Conservation (phyloP, 2,888 invertebrate genomes). For the Drepana falcataria region DNA sequence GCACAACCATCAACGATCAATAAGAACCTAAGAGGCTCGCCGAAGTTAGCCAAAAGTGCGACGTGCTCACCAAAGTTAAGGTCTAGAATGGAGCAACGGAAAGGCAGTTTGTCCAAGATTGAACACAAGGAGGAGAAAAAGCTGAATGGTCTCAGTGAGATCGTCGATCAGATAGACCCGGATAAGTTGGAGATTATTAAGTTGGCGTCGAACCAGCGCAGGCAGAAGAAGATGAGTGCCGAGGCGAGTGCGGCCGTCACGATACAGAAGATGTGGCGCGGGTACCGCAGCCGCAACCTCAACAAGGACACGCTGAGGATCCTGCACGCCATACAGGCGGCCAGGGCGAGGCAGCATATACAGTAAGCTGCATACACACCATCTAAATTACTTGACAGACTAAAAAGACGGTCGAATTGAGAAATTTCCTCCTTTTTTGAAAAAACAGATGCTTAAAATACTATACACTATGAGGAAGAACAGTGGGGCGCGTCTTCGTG, state of each 20-base stretch:
- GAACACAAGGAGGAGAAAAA: slow-evolving; percentile 48
- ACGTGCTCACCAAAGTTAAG: slow-evolving; percentile 67
- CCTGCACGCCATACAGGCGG: slow-evolving; percentile 84
- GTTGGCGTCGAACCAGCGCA: slow-evolving; percentile 59
- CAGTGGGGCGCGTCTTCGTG: too few relatives aligned
- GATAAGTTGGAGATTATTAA: slow-evolving; percentile 57
- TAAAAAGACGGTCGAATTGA: too few relatives aligned
- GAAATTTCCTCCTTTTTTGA: too few relatives aligned
- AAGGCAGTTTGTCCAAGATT: slow-evolving; percentile 53
- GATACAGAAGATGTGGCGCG: slow-evolving; percentile 93
- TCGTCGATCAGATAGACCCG: slow-evolving; percentile 42
- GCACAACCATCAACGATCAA: slow-evolving; percentile 23
- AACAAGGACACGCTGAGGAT: slow-evolving; percentile 82
- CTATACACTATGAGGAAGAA: too few relatives aligned
- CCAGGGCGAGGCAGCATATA: slow-evolving; percentile 89
- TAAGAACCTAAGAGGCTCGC: slow-evolving; percentile 58
- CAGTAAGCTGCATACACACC: slow-evolving; percentile 76
- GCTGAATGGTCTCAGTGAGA: slow-evolving; percentile 46
- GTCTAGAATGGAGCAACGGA: slow-evolving; percentile 62
- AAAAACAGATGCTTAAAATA: too few relatives aligned
- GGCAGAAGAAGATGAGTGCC: slow-evolving; percentile 60
- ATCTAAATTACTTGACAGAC: neutral
- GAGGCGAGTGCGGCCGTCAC: slow-evolving; percentile 82
- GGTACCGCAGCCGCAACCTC: slow-evolving; percentile 87
- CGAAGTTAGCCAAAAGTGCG: slow-evolving; percentile 67